Evolutionary conservation across 2,888 invertebrate genomes (phyloP), one percentile per base, ranked within the genome.

Genomic region (Spisula subtruncata): DNA sequence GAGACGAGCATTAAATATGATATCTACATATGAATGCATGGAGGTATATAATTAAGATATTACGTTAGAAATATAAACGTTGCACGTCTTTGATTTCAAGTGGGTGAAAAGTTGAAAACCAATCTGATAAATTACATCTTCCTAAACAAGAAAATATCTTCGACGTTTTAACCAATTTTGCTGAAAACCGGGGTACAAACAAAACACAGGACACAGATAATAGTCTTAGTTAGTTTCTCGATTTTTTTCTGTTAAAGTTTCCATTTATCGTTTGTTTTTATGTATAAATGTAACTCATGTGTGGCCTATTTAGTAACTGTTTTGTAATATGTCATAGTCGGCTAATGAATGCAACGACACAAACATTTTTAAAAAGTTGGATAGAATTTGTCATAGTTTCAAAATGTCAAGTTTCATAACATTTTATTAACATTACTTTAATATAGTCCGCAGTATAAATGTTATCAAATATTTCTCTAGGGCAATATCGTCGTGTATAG

Each of bases 311-410:
- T 18, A 75, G n/a, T 32, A 8, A 60, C 32, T 16, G 35, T 75
- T 75, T 75, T 75, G 32, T 32, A 32, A 32, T 35, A 10, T 75
- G 18, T 75, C 32, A 32, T 32, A 25, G 32, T 32, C 0, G 25
- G 18, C 35, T 25, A 18, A 75, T 75, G 12, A 32, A 32, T 14
- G 18, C 6, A 75, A 75, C 14, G 75, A 32, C 75, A 75, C 32
- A 29, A 0, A 32, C 35, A 16, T 18, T 75, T 75, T 75, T 35
- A 10, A 60, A 60, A 35, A 18, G n/a, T 75, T 4, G 75, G 32
- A 75, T 75, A 16, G 5, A 51, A 35, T 75, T 75, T 75, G 75
- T 35, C 75, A 75, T 75, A 75, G 35, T 75, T 75, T 25, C 35
- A 5, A 35, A 75, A 75, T 75, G 16, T 75, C 75, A 2, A n/a